Conservation (phyloP, 2,113 vertebrate species). For the Hypocryptadius cinnamomeus region DNA sequence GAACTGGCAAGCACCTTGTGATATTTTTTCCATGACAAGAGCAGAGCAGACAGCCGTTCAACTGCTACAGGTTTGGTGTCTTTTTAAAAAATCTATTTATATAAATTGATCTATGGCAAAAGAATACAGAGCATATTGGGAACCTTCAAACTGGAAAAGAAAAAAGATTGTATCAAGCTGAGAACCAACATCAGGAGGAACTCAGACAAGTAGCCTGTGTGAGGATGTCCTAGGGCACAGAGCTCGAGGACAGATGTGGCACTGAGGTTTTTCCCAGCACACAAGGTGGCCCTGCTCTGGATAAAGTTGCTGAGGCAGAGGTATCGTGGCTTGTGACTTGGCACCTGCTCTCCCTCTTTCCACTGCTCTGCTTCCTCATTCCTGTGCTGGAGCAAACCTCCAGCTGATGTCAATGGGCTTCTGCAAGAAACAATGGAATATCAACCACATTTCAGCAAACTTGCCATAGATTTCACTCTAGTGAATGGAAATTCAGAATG, state of each 20-base stretch:
- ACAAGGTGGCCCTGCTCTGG: background rate
- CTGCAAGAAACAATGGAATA: background rate
- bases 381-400: background rate
- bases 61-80: background rate
- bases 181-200: background rate
- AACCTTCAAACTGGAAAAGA: background rate
- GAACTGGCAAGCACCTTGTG: background rate
- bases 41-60: background rate
- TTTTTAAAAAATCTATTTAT: no score
- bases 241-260: background rate
- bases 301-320: background rate
- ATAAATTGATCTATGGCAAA: background rate
- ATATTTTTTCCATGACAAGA: background rate
- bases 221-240: background rate
- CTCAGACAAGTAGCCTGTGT: background rate
- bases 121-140: background rate
- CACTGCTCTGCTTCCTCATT: background rate
- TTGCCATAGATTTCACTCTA: background rate
- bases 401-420: background rate
- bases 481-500: background rate
- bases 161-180: background rate
- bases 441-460: background rate
- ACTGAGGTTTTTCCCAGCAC: no score
- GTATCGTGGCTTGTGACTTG: rapidly evolving
- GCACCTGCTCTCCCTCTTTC: background rate